These are phyloP conservation scores for Sipunculus nudus DNA, from an alignment of 2,888 invertebrate species.

Conservation along the genomic window DNA sequence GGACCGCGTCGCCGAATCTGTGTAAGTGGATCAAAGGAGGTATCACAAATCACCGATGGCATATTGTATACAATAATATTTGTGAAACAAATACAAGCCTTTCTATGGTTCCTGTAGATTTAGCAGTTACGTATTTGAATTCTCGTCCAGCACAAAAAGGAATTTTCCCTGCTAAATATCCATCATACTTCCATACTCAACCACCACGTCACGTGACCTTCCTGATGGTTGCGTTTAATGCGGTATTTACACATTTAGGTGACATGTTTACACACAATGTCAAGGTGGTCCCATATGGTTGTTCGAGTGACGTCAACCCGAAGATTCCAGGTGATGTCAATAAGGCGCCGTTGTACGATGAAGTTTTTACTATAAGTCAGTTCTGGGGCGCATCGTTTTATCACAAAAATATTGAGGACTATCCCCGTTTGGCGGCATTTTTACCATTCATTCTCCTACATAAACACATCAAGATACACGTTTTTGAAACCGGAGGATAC, in stretches of 20 bases:
- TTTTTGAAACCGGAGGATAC: constrained; percentile 20
- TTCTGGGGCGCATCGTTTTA: constrained; percentile 36
- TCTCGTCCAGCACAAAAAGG: no score
- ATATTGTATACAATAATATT: no score
- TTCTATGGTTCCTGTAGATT: no score
- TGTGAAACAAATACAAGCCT: no score
- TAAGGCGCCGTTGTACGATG: constrained; percentile 24
- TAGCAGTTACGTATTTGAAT: no score
- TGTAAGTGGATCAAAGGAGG: no score
- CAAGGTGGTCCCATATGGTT: constrained; percentile 37
- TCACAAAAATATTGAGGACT: constrained; percentile 34
- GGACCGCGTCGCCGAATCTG: no score
- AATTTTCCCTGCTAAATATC: no score
- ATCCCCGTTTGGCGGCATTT: constrained; percentile 38
- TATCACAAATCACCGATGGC: no score
- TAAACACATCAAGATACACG: constrained; percentile 30
- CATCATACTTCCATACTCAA: constrained; percentile 24
- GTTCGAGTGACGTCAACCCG: constrained; percentile 32
- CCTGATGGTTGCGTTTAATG: constrained; percentile 33
- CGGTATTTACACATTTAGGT: constrained; percentile 30
- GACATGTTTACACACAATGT: constrained; percentile 32
- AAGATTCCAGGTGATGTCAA: constrained; percentile 21
- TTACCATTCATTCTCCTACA: constrained; percentile 29
- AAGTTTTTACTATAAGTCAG: constrained; percentile 40
- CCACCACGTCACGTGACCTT: constrained; percentile 31